Evolutionary conservation across 2,888 invertebrate genomes (phyloP).

Genomic region (Drosophila kokeensis): DNA sequence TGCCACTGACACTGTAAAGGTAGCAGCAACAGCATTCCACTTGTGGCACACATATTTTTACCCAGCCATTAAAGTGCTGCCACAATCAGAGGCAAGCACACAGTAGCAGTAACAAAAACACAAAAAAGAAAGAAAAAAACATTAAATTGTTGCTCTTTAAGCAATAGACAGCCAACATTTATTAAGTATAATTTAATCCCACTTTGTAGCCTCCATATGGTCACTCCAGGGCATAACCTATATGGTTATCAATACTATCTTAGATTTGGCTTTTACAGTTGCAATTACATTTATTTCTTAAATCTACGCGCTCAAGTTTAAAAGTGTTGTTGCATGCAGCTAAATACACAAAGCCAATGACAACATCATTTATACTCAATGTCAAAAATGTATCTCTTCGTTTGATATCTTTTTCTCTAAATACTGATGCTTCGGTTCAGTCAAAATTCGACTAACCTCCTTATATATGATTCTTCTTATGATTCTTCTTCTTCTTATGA

Average conservation of each 20-base stretch:
- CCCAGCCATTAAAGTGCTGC: conserved; percentile 54
- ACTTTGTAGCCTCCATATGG: neutral
- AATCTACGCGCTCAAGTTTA: neutral
- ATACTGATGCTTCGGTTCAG: neutral
- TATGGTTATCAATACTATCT: neutral
- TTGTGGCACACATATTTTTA: conserved; percentile 76
- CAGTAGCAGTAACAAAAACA: neutral
- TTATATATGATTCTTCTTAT: too few species aligned
- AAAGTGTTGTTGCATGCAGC: neutral
- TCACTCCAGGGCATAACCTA: neutral
- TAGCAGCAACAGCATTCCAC: conserved; percentile 35
- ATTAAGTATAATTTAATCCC: neutral
- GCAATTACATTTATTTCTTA: neutral
- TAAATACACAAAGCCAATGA: neutral
- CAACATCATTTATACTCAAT: neutral
- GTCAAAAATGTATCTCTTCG: too few species aligned
- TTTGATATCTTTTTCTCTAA: neutral
- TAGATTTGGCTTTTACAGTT: neutral
- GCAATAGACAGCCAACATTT: conserved; percentile 1
- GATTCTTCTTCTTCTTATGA: too few species aligned
- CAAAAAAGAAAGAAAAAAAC: neutral
- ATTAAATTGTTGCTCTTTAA: neutral
- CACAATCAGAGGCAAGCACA: conserved; percentile 2
- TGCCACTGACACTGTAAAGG: conserved; percentile 1
- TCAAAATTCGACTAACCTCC: neutral